Conservation (phyloP, 2,888 invertebrate genomes). For the Thera britannica region DNA sequence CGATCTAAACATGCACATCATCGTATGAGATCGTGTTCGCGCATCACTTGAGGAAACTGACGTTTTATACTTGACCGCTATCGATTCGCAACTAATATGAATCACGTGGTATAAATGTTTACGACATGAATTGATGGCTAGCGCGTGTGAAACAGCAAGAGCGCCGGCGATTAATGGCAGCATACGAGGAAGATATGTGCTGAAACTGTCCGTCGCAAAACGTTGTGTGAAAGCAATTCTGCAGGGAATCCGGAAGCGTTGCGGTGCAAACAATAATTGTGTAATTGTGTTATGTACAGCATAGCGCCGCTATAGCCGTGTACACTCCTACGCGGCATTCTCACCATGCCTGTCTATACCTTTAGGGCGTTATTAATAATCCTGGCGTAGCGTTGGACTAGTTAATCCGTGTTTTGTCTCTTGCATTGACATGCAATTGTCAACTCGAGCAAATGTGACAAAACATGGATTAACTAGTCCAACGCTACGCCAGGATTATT, state of each 20-base stretch:
- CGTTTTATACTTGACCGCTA: slow-evolving; percentile 44
- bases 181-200: slow-evolving; percentile 34
- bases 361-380: too few species aligned
- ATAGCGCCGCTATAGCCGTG: slow-evolving; percentile 23
- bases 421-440: too few species aligned
- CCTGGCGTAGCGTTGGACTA: too few species aligned
- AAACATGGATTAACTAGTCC: too few species aligned
- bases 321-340: slow-evolving; percentile 14
- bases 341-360: neutral
- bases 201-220: slow-evolving; percentile 49
- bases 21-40: slow-evolving; percentile 46
- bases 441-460: too few species aligned
- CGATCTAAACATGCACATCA: slow-evolving; percentile 44
- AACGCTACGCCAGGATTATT: too few species aligned
- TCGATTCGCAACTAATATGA: slow-evolving; percentile 46
- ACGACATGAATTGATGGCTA: slow-evolving; percentile 45
- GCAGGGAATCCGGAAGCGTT: slow-evolving; percentile 76
- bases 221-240: slow-evolving; percentile 60
- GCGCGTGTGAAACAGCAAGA: slow-evolving; percentile 40
- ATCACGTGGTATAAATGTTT: slow-evolving; percentile 46
- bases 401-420: too few species aligned
- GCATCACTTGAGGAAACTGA: slow-evolving; percentile 53
- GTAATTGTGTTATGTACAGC: slow-evolving; percentile 72
- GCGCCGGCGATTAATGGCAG: slow-evolving; percentile 41
- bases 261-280: slow-evolving; percentile 69